Percentiles rank a stretch among this genome's conserved stretches.
phyloP scores from a whole-genome alignment of 2,797 vertebrate genomes.

The Hirundo rustica region DNA sequence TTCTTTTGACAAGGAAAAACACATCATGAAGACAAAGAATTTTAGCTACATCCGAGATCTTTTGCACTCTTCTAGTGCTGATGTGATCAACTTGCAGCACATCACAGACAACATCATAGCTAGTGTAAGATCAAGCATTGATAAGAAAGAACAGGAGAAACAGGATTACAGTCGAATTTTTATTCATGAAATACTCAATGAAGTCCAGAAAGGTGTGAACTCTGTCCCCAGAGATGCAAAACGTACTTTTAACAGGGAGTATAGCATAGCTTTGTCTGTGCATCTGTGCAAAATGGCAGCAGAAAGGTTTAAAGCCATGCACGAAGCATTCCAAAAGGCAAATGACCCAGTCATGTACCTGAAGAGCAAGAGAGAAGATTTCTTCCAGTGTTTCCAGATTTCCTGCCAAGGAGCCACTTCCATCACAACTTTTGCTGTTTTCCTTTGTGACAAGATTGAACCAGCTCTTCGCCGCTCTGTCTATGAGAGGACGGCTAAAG shows the following conservation, averaged over 20 bases:
- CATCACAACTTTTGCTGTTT: constrained; percentile 41
- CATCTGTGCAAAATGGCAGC: constrained; percentile 23
- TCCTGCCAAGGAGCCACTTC: constrained; percentile 67
- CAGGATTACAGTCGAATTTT: constrained; percentile 40
- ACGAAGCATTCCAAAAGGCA: neutral
- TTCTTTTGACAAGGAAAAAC: too few relatives aligned
- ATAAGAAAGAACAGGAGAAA: neutral
- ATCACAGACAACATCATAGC: neutral
- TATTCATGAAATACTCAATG: constrained; percentile 61
- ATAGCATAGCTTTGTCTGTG: constrained; percentile 47
- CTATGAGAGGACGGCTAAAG: constrained; percentile 17
- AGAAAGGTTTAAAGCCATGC: constrained; percentile 12
- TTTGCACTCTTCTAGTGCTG: neutral
- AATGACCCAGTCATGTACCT: neutral
- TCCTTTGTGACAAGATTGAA: constrained; percentile 61
- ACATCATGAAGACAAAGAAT: too few relatives aligned
- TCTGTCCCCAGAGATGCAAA: neutral
- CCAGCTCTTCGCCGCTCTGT: neutral
- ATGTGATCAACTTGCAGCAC: rapidly evolving
- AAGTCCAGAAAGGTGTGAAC: neutral
- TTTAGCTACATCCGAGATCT: too few relatives aligned
- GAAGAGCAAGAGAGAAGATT: constrained; percentile 60
- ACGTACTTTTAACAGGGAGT: constrained; percentile 40
- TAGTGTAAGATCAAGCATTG: neutral
- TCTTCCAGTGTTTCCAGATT: constrained; percentile 67